These are phyloP conservation scores for Anguilla pacifica DNA, from an alignment of 2,797 vertebrate genomes.

Conservation along the genomic window DNA sequence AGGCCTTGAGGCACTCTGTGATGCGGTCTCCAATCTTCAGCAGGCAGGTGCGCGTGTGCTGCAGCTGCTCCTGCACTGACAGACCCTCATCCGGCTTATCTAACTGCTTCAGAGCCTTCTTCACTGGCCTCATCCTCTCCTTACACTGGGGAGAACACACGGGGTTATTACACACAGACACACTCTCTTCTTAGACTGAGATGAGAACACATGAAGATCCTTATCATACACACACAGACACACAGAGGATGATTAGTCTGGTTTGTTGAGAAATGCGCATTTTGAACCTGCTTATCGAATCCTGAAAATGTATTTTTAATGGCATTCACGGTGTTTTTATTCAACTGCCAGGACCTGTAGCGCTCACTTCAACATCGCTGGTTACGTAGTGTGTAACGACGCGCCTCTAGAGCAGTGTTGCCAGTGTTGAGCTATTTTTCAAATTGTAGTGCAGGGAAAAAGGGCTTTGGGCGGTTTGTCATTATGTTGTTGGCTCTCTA, in stretches of 20 bases:
- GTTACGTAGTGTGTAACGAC: too few relatives aligned
- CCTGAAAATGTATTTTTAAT: too few relatives aligned
- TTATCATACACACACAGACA: neutral
- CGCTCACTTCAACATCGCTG: too few relatives aligned
- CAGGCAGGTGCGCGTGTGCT: slow-evolving; percentile 94
- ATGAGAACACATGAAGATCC: neutral
- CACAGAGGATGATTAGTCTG: neutral
- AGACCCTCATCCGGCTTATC: slow-evolving; percentile 96
- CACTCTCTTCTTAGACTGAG: neutral
- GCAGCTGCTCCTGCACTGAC: slow-evolving; percentile 92
- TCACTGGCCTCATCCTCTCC: slow-evolving; percentile 96
- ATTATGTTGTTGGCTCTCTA: too few relatives aligned
- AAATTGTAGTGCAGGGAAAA: too few relatives aligned
- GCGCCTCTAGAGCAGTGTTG: too few relatives aligned
- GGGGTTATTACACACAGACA: neutral
- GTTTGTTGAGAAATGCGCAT: neutral
- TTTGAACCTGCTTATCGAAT: too few relatives aligned
- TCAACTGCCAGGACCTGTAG: too few relatives aligned
- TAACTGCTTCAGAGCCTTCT: slow-evolving; percentile 97
- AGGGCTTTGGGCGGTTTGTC: too few relatives aligned
- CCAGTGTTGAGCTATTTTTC: too few relatives aligned
- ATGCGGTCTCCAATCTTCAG: slow-evolving; percentile 97
- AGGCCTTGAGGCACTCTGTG: slow-evolving; percentile 97
- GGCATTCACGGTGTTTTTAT: too few relatives aligned
- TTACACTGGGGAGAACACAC: slow-evolving; percentile 82